phyloP scores from a whole-genome alignment of 64 coral and sea anemone genomes.

The Montipora foliosa region DNA sequence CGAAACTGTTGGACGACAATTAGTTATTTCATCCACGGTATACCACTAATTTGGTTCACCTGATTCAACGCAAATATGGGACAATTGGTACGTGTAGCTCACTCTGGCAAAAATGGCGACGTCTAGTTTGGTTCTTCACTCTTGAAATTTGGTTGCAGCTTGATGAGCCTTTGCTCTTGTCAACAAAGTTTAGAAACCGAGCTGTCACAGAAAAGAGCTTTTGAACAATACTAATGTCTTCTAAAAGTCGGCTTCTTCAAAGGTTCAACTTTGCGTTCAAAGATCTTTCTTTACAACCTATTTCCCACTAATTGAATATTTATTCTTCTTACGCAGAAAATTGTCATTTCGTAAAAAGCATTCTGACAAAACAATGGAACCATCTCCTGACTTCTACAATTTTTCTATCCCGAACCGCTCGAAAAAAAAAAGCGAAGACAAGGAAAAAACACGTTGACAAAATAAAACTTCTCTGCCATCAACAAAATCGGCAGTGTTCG shows the following conservation, averaged over 20 bases:
- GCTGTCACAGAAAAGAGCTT: slow-evolving; percentile 51
- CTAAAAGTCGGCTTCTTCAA: slow-evolving; percentile 45
- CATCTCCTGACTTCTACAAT: slow-evolving; percentile 50
- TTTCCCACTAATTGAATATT: slow-evolving; percentile 64
- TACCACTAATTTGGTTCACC: slow-evolving; percentile 35
- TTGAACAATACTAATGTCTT: slow-evolving; percentile 47
- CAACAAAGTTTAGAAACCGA: slow-evolving; percentile 48
- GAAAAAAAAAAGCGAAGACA: not conserved
- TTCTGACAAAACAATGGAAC: slow-evolving; percentile 68
- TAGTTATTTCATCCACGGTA: slow-evolving; percentile 22
- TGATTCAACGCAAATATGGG: not conserved
- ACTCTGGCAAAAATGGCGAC: not conserved
- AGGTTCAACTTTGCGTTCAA: slow-evolving; percentile 47
- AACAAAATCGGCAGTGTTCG: slow-evolving; percentile 66
- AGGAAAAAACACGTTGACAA: slow-evolving; percentile 68
- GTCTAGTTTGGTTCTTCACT: slow-evolving; percentile 26
- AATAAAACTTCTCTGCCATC: not conserved
- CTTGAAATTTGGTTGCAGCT: slow-evolving; percentile 59
- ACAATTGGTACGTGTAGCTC: not conserved
- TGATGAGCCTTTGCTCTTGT: slow-evolving; percentile 16
- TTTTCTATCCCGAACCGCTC: not conserved
- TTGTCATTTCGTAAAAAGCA: slow-evolving; percentile 78
- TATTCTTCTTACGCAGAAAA: slow-evolving; percentile 56
- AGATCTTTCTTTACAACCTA: slow-evolving; percentile 60
- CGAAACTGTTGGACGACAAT: slow-evolving; percentile 38